Conservation (phyloP, 2,797 vertebrate genomes). For the Steatocranus sp. region DNA sequence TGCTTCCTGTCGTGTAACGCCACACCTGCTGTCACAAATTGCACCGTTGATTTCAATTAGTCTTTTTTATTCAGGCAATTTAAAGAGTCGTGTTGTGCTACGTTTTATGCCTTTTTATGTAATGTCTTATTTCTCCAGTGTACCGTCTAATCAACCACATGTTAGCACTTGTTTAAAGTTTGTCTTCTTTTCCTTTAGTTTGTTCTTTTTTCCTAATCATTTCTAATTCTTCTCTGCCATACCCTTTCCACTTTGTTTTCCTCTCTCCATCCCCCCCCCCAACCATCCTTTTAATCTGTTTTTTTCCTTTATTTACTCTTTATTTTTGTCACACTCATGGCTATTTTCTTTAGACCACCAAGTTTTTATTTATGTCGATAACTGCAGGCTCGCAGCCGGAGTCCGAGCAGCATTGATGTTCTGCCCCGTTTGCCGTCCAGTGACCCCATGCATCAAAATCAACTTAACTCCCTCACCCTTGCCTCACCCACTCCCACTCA, state of each 20-base stretch:
- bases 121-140: conserved; percentile 31
- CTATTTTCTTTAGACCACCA: conserved; percentile 92
- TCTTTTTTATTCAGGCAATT: conserved; percentile 8
- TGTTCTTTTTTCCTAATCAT: conserved; percentile 87
- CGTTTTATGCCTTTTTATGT: conserved; percentile 11
- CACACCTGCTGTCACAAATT: conserved; percentile 16
- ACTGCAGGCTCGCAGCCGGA: conserved; percentile 90
- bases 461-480: conserved; percentile 67
- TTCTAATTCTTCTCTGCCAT: conserved; percentile 90
- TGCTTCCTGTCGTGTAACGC: conserved; percentile 36
- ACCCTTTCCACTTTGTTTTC: conserved; percentile 68
- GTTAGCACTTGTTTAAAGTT: conserved; percentile 58
- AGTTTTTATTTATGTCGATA: conserved; percentile 99
- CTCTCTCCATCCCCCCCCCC: conserved; percentile 46
- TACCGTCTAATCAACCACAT: conserved; percentile 61
- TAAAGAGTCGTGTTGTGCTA: not conserved
- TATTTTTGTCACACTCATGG: conserved; percentile 81
- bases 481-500: conserved; percentile 61
- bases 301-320: conserved; percentile 49
- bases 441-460: conserved; percentile 74
- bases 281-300: conserved; percentile 49
- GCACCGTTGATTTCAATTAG: conserved; percentile 22
- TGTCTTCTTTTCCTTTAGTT: conserved; percentile 74
- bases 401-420: conserved; percentile 83
- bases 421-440: conserved; percentile 66